Evolutionary conservation across 2,888 invertebrate species (phyloP).

Genomic region (Callyntrura sp.): DNA sequence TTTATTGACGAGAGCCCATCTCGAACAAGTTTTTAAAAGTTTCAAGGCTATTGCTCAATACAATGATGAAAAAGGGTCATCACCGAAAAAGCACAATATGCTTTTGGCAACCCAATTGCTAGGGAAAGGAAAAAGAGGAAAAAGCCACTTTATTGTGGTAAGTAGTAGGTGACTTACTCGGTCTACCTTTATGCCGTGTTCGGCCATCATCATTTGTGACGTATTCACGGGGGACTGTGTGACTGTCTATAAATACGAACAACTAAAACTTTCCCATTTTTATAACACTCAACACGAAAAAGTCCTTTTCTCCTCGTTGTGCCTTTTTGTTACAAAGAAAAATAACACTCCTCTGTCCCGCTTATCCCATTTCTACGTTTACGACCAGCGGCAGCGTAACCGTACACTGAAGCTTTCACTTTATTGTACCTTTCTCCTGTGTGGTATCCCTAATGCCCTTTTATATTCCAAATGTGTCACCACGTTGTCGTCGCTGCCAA

Average conservation of each 20-base stretch:
- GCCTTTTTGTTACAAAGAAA: no score
- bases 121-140: slow-evolving; percentile 8
- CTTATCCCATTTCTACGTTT: slow-evolving; percentile 18
- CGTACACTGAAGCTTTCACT: not conserved
- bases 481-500: not conserved
- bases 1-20: not conserved
- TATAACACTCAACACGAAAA: slow-evolving; percentile 20
- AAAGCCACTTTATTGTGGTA: not conserved
- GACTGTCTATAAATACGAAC: slow-evolving; percentile 1
- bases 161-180: not conserved
- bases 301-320: not conserved
- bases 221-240: slow-evolving; percentile 32
- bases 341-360: no score
- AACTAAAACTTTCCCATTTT: not conserved
- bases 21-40: not conserved
- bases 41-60: slow-evolving; percentile 12
- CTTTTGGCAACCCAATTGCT: slow-evolving; percentile 27
- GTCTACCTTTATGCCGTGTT: not conserved
- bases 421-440: not conserved
- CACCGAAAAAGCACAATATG: no score
- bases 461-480: not conserved
- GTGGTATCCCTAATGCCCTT: not conserved
- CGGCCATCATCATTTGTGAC: not conserved
- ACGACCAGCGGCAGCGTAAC: not conserved
- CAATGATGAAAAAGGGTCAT: no score